phyloP scores from a whole-genome alignment of 2,888 invertebrate species.

The Ferrisia virgata region DNA sequence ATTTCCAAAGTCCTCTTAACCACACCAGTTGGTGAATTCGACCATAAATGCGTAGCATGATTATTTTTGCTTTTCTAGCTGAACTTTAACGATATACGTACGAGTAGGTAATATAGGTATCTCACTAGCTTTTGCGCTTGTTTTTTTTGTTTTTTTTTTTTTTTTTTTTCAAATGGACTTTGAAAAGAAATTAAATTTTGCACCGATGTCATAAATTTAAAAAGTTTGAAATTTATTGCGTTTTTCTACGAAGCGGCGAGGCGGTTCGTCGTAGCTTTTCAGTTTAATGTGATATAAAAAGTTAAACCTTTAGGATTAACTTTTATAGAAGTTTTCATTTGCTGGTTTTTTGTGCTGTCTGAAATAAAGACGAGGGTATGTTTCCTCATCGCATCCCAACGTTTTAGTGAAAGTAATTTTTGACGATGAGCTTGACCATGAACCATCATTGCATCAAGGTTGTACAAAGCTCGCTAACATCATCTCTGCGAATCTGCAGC shows the following conservation, averaged over 20 bases:
- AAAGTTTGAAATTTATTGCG: slow-evolving; percentile 24
- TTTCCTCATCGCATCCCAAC: neutral
- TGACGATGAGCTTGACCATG: neutral
- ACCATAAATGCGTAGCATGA: too few relatives aligned
- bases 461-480: too few relatives aligned
- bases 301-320: slow-evolving; percentile 8
- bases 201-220: neutral
- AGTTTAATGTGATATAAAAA: slow-evolving; percentile 18
- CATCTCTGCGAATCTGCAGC: too few relatives aligned
- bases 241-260: neutral
- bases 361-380: neutral
- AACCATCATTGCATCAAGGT: neutral
- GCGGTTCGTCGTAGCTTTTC: neutral
- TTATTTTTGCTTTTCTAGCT: too few relatives aligned
- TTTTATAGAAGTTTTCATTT: slow-evolving; percentile 10
- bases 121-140: too few relatives aligned
- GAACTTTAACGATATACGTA: too few relatives aligned
- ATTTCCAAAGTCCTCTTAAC: too few relatives aligned
- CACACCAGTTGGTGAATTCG: too few relatives aligned
- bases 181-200: slow-evolving; percentile 17
- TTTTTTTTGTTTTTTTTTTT: neutral
- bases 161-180: neutral
- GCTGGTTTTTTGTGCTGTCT: neutral
- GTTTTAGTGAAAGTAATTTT: neutral
- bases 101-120: too few relatives aligned